Evolutionary conservation across 2,113 vertebrate genomes (phyloP).

Genomic region (Burhinus oedicnemus): DNA sequence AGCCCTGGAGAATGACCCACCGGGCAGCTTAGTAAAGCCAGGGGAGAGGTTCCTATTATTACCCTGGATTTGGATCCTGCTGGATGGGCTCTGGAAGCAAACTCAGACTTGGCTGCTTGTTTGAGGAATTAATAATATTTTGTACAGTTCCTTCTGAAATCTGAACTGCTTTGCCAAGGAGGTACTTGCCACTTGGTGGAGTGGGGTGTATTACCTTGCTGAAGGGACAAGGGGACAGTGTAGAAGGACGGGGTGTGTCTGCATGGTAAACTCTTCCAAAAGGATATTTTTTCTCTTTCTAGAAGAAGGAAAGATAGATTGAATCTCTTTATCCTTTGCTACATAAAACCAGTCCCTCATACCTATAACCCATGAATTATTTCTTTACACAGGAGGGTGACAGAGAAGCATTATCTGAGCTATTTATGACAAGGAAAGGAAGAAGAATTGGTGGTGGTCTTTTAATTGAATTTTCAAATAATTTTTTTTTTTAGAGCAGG

Average conservation of each 20-base stretch:
- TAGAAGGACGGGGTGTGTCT: not conserved
- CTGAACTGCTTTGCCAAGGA: not conserved
- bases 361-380: not conserved
- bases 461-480: not conserved
- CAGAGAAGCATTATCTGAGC: not conserved
- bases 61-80: not conserved
- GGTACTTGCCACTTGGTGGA: not conserved
- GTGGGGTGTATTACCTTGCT: not conserved
- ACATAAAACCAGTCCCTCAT: not conserved
- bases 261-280: not conserved
- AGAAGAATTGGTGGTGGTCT: not conserved
- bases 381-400: not conserved
- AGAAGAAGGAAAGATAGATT: not conserved
- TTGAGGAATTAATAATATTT: not conserved
- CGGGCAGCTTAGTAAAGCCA: not conserved
- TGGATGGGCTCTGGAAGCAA: not conserved
- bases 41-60: accelerated
- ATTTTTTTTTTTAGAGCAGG: not conserved
- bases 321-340: not conserved
- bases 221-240: not conserved
- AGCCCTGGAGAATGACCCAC: not conserved
- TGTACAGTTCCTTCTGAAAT: not conserved
- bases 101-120: not conserved
- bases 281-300: not conserved
- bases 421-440: not conserved